Conservation (phyloP, 2,888 invertebrate species). For the Parnassius mnemosyne region DNA sequence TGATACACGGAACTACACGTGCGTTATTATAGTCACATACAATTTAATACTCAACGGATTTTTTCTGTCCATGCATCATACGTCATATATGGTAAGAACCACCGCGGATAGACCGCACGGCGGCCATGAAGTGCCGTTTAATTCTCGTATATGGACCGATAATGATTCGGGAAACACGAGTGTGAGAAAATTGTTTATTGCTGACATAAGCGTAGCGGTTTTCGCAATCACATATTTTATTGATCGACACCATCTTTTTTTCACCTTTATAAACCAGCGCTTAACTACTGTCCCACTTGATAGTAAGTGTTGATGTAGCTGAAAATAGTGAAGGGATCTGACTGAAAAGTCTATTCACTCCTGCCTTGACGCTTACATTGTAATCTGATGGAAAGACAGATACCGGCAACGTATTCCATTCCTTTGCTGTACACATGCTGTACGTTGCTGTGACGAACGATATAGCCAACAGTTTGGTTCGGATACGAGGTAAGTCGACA, state of each 20-base stretch:
- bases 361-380: too few relatives aligned
- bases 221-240: constrained; percentile 16
- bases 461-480: too few relatives aligned
- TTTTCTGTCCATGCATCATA: constrained; percentile 23
- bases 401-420: too few relatives aligned
- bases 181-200: constrained; percentile 36
- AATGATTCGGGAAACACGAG: constrained; percentile 31
- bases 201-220: constrained; percentile 29
- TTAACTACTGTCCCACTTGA: too few relatives aligned
- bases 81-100: constrained; percentile 29
- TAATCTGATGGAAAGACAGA: too few relatives aligned
- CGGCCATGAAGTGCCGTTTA: constrained; percentile 33
- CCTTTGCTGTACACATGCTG: too few relatives aligned
- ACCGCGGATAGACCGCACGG: constrained; percentile 34
- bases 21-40: not conserved
- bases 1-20: constrained; percentile 18
- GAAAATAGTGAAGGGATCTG: too few relatives aligned
- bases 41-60: constrained; percentile 21
- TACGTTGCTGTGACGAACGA: too few relatives aligned
- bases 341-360: too few relatives aligned
- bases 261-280: too few relatives aligned
- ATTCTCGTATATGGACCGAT: constrained; percentile 20
- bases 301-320: too few relatives aligned
- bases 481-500: too few relatives aligned
- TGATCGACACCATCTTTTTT: not conserved